Conservation (phyloP, 2,113 vertebrate genomes). For the Noturus placidus region DNA sequence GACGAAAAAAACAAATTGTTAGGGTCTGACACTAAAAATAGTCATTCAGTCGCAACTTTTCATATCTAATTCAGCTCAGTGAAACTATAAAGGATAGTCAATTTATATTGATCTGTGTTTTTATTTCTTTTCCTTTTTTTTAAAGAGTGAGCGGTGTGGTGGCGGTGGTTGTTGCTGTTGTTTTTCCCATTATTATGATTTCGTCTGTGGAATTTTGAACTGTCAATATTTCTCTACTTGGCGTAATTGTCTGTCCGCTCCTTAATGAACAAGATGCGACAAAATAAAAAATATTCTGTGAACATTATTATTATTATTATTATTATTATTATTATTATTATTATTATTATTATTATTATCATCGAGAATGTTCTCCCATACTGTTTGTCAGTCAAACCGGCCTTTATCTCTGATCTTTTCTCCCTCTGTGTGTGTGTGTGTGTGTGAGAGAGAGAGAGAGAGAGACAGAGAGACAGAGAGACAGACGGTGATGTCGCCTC, state of each 20-base stretch:
- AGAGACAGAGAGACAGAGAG: no score
- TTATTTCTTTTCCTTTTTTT: neutral
- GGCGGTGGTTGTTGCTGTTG: neutral
- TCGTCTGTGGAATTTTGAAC: neutral
- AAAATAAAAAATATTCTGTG: neutral
- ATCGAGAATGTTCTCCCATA: neutral
- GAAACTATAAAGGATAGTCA: neutral
- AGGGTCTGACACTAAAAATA: neutral
- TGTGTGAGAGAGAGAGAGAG: neutral
- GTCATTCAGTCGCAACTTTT: neutral
- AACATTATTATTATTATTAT: neutral
- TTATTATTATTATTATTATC: neutral
- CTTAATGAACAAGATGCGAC: neutral
- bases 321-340: no score
- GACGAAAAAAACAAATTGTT: neutral
- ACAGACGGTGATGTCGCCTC: slow-evolving; percentile 43
- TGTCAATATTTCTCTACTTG: neutral
- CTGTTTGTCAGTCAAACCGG: neutral
- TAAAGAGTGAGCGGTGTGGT: neutral
- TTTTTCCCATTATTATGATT: neutral
- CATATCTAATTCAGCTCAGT: neutral
- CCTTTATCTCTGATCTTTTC: neutral
- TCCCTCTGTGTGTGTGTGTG: neutral
- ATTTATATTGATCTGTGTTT: neutral
- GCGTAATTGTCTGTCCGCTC: no score